Evolutionary conservation across 2,888 invertebrate species (phyloP), one percentile per base, ranked within the genome.

Genomic region (Calameuta pallipes): DNA sequence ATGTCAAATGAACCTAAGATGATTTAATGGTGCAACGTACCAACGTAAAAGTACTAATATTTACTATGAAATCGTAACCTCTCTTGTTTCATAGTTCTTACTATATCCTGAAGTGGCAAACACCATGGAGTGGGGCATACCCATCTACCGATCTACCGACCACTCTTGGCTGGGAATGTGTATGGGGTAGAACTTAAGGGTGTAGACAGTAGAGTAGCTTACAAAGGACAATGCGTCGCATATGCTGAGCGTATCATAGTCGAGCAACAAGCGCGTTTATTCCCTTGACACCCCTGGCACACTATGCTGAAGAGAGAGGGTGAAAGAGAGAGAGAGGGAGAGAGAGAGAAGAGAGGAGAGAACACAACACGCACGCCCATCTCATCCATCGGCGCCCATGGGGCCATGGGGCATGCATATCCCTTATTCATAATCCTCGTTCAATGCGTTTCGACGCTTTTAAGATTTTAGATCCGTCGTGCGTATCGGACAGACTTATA

Each of bases 401-500:
- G 87, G 87, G 85, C 85, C 80, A 82, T 82, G 82, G 56, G 56
- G 23, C 56, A 56, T 23, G 23, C 56, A 23, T 85, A 86, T 88
- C 88, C 87, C 87, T 88, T 89, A 89, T 88, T 89, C 88, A 88
- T 88, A 88, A 88, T 88, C 88, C 87, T 86, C 86, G 86, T 88
- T 88, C 88, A 89, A 88, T 89, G 88, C 87, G 87, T 88, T 89
- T 89, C 87, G 86, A 84, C 85, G 88, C 88, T 89, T 89, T 89
- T 88, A 89, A 88, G 88, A 87, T 87, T 71, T 71, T 71, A 71
- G 71, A 71, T 71, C 71, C 71, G 31, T 71, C 71, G 34, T 71
- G 71, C 71, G 71, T 71, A 71, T 71, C 71, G 71, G 34, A 23
- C 71, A 56, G 56, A 56, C 56, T 56, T 15, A 56, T 56, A 56